These are phyloP conservation scores for Monopis laevigella DNA, from an alignment of 2,888 invertebrate species.

Conservation along the genomic window DNA sequence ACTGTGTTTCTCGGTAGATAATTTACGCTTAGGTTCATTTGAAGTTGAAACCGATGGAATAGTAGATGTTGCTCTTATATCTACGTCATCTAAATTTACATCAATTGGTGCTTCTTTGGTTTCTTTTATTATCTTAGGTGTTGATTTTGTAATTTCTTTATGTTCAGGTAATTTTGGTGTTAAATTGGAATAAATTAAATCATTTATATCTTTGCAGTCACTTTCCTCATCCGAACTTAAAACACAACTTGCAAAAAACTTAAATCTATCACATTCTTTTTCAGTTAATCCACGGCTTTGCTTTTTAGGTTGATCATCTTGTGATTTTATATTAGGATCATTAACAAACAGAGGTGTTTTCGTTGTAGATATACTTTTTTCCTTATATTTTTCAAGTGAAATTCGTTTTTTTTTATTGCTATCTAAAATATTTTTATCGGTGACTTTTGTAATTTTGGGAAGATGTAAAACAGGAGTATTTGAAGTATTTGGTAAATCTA, in stretches of 20 bases:
- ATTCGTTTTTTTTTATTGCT: slow-evolving; percentile 49
- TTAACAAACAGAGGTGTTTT: slow-evolving; percentile 23
- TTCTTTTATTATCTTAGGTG: too few species aligned
- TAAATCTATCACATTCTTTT: slow-evolving; percentile 58
- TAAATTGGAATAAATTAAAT: too few species aligned
- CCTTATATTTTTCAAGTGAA: slow-evolving; percentile 58
- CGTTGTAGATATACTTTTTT: slow-evolving; percentile 29
- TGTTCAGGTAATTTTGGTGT: too few species aligned
- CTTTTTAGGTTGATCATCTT: slow-evolving; percentile 35
- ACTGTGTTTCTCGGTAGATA: too few species aligned
- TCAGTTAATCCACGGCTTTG: slow-evolving; percentile 54
- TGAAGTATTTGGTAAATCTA: slow-evolving; percentile 33
- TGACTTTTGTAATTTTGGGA: slow-evolving; percentile 50
- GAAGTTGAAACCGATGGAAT: slow-evolving; percentile 14
- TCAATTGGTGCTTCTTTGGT: too few species aligned
- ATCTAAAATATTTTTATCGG: slow-evolving; percentile 25
- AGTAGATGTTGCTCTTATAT: slow-evolving; percentile 37
- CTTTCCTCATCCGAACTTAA: slow-evolving; percentile 36
- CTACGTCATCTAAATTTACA: too few species aligned
- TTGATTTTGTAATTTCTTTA: too few species aligned
- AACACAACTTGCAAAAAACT: slow-evolving; percentile 31
- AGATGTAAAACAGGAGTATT: slow-evolving; percentile 46
- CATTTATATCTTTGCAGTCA: slow-evolving; percentile 30
- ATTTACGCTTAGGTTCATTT: too few species aligned
- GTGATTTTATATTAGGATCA: slow-evolving; percentile 16